Evolutionary conservation across 1,140 invertebrate species (phyloP).

Genomic region (Tribolium madens): DNA sequence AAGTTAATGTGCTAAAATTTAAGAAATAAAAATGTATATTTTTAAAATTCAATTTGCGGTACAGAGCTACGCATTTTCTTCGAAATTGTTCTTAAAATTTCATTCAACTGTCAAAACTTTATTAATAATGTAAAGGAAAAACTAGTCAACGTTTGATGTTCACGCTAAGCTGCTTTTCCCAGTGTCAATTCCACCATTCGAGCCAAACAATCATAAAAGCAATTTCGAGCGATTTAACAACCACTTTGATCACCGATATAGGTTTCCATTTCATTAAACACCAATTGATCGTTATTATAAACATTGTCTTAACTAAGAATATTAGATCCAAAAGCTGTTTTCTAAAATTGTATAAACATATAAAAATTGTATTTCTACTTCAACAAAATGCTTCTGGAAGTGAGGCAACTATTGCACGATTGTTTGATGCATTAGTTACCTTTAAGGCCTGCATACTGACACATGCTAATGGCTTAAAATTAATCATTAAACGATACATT

Average conservation of each 20-base stretch:
- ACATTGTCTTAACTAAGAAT: neutral
- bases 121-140: conserved; percentile 19
- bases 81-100: neutral
- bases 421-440: neutral
- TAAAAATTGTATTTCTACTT: neutral
- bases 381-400: too few relatives aligned
- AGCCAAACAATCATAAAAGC: conserved; percentile 34
- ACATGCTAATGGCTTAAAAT: conserved; percentile 14
- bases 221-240: conserved; percentile 26
- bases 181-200: conserved; percentile 27
- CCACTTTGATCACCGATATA: conserved; percentile 25
- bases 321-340: neutral
- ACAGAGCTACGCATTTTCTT: neutral
- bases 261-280: conserved; percentile 22
- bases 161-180: neutral
- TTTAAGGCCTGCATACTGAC: neutral
- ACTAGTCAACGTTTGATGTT: conserved; percentile 11
- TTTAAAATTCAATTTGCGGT: neutral
- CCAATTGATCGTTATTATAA: conserved; percentile 32
- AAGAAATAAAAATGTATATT: neutral
- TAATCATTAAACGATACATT: conserved; percentile 26
- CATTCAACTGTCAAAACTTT: conserved; percentile 6
- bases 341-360: neutral
- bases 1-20: neutral
- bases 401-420: neutral